Evolutionary conservation across 2,113 vertebrate genomes (phyloP).

Genomic region (Oceanodroma tethys): DNA sequence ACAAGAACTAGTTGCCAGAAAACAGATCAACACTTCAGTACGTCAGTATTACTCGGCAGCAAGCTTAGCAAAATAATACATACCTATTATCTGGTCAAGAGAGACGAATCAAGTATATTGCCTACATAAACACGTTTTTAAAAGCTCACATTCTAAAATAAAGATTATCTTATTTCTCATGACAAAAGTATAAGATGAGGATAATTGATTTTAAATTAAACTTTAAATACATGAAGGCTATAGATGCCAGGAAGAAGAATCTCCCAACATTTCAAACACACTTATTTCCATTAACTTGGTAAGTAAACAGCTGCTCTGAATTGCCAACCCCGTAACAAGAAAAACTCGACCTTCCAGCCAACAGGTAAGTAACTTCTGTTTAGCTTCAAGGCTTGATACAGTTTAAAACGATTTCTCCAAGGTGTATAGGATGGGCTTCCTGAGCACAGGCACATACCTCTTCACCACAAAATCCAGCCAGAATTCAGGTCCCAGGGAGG

Average conservation of each 20-base stretch:
- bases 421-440: neutral
- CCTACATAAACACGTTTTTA: neutral
- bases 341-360: rapidly evolving
- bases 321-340: neutral
- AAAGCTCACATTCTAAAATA: neutral
- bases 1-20: neutral
- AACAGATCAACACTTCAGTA: neutral
- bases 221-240: neutral
- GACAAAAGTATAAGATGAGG: neutral
- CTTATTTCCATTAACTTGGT: neutral
- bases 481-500: neutral
- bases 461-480: neutral
- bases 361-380: neutral
- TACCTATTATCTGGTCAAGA: neutral
- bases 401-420: neutral
- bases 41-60: neutral
- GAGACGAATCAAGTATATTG: neutral
- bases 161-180: neutral
- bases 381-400: neutral
- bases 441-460: neutral
- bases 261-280: neutral
- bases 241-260: neutral
- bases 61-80: neutral
- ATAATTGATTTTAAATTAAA: neutral
- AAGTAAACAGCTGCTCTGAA: neutral